A percentile compares a stretch with the other conserved stretches of the same genome.
These are phyloP conservation scores for Drosophila tani DNA, from an alignment of 1,140 invertebrate genomes.

Conservation along the genomic window DNA sequence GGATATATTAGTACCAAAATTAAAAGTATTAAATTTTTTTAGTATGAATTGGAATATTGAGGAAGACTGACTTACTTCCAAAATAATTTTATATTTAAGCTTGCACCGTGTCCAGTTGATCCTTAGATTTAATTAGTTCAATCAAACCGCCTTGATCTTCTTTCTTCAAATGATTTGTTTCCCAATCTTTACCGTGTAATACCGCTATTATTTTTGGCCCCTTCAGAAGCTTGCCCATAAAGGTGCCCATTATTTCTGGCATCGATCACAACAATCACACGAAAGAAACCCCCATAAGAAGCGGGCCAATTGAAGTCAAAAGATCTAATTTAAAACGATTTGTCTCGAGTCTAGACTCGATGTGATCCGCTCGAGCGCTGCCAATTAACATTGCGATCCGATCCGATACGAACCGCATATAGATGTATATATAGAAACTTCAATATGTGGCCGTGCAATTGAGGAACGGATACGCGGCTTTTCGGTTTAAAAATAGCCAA, in stretches of 20 bases:
- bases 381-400: constrained; percentile 37
- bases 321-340: constrained; percentile 26
- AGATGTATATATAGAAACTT: constrained; percentile 16
- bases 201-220: not conserved
- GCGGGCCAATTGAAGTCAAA: constrained; percentile 17
- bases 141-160: too few relatives aligned
- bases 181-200: too few relatives aligned
- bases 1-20: not conserved
- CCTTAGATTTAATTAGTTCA: too few relatives aligned
- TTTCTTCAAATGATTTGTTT: too few relatives aligned
- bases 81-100: too few relatives aligned
- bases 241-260: not conserved
- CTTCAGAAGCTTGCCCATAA: not conserved
- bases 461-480: constrained; percentile 35
- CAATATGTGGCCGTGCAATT: constrained; percentile 27
- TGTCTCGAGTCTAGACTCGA: constrained; percentile 33
- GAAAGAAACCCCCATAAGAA: not conserved
- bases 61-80: too few relatives aligned
- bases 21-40: not conserved
- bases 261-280: not conserved
- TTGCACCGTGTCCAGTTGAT: too few relatives aligned
- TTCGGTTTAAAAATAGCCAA: constrained; percentile 62
- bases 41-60: too few relatives aligned
- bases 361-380: constrained; percentile 35
- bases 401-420: constrained; percentile 2